phyloP scores from a whole-genome alignment of 2,113 vertebrate species.

The Atrichornis clamosus region DNA sequence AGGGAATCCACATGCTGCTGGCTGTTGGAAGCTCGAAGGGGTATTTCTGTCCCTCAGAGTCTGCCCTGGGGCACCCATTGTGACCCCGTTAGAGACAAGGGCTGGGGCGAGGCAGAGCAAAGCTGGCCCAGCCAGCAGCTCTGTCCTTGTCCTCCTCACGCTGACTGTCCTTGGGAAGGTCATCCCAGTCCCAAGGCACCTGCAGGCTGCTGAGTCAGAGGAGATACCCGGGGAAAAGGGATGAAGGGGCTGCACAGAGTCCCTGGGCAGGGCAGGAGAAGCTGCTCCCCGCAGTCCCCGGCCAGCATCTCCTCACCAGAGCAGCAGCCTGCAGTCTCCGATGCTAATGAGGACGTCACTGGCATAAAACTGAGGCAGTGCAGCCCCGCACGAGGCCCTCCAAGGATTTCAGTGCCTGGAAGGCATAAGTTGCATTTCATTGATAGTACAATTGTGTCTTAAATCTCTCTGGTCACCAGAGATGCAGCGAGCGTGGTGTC shows the following conservation, averaged over 20 bases:
- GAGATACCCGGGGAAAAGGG: background rate
- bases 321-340: background rate
- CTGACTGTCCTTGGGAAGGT: background rate
- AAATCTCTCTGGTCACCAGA: slow-evolving; percentile 10
- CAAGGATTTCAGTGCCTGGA: slow-evolving; percentile 22
- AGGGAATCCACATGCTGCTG: background rate
- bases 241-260: background rate
- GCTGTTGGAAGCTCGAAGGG: background rate
- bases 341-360: background rate
- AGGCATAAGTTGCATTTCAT: slow-evolving; percentile 36
- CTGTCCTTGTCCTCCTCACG: background rate
- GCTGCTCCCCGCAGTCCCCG: background rate
- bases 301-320: background rate
- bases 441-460: slow-evolving; percentile 32
- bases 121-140: background rate
- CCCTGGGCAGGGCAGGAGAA: background rate
- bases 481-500: background rate
- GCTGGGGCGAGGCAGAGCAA: fast-evolving
- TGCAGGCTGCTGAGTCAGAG: background rate
- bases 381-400: background rate
- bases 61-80: background rate
- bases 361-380: background rate
- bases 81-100: background rate
- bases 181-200: background rate
- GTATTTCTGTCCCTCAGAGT: background rate